A percentile compares a stretch with the other conserved stretches of the same genome.
Conservation (phyloP, 2,888 invertebrate species). For the Nipponacmea schrenckii region DNA sequence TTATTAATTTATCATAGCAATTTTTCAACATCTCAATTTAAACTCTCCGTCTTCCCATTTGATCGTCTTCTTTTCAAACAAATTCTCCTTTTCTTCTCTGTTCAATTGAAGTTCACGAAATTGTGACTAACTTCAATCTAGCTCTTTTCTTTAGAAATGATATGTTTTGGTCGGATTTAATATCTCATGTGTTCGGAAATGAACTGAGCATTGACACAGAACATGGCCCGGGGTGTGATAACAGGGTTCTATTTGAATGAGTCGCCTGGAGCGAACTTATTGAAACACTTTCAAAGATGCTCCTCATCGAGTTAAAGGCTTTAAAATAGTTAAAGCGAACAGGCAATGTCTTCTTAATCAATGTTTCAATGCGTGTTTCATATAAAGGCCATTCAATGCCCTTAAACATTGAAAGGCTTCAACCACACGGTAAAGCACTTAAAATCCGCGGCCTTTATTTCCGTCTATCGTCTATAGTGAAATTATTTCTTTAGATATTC, state of each 20-base stretch:
- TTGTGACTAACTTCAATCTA: conserved; percentile 11
- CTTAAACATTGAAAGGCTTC: neutral
- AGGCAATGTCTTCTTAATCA: conserved; percentile 20
- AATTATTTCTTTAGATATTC: conserved; percentile 4
- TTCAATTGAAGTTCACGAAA: too few species aligned
- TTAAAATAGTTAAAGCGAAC: conserved; percentile 14
- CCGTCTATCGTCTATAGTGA: neutral
- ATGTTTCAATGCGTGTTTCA: conserved; percentile 11
- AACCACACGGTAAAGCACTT: conserved; percentile 8
- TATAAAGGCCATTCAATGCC: conserved; percentile 5
- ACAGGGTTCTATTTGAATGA: conserved; percentile 8
- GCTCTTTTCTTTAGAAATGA: conserved; percentile 21
- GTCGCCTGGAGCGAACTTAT: conserved; percentile 14
- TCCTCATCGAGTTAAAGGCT: conserved; percentile 14
- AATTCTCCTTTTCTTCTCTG: too few species aligned
- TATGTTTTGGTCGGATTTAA: conserved; percentile 21
- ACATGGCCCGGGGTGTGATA: conserved; percentile 4
- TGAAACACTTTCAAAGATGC: conserved; percentile 19
- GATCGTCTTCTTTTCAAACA: too few species aligned
- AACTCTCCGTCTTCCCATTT: too few species aligned
- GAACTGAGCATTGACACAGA: conserved; percentile 16
- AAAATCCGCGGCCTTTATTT: conserved; percentile 2
- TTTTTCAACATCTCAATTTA: too few species aligned
- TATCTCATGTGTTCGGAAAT: conserved; percentile 21
- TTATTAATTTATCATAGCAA: too few species aligned